phyloP scores from a whole-genome alignment of 2,113 vertebrate genomes.

The Salminus brasiliensis region DNA sequence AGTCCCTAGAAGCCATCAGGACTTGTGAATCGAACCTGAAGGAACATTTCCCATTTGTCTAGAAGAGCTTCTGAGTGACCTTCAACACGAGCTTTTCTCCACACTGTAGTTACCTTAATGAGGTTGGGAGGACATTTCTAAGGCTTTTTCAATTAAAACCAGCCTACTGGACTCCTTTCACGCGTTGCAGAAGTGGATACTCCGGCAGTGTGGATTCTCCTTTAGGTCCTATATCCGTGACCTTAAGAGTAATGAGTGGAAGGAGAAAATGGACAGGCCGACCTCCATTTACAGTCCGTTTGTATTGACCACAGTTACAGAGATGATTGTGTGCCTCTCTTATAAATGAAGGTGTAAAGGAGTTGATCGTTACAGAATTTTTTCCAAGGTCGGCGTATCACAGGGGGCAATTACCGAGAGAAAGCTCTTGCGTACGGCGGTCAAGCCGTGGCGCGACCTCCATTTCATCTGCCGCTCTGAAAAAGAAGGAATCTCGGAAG shows the following conservation, averaged over 20 bases:
- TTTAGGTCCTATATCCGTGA: neutral
- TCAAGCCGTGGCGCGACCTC: neutral
- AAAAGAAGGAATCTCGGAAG: neutral
- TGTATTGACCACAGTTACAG: neutral
- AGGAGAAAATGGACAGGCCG: neutral
- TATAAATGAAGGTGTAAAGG: neutral
- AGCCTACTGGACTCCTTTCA: neutral
- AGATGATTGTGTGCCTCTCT: constrained; percentile 21
- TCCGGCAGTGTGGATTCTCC: neutral
- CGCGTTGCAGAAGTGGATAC: neutral
- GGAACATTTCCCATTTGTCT: neutral
- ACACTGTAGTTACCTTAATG: neutral
- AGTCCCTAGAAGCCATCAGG: neutral
- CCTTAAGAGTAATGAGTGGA: constrained; percentile 5
- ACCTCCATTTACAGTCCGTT: neutral
- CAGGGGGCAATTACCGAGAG: neutral
- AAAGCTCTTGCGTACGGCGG: neutral
- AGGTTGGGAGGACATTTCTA: neutral
- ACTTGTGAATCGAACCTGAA: neutral
- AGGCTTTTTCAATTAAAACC: neutral
- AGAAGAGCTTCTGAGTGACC: neutral
- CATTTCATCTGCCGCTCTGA: neutral
- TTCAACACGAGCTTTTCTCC: neutral
- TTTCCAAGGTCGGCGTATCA: neutral
- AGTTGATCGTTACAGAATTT: neutral